These are phyloP conservation scores for Caretta caretta DNA, from an alignment of 2,113 vertebrate genomes.

Conservation along the genomic window DNA sequence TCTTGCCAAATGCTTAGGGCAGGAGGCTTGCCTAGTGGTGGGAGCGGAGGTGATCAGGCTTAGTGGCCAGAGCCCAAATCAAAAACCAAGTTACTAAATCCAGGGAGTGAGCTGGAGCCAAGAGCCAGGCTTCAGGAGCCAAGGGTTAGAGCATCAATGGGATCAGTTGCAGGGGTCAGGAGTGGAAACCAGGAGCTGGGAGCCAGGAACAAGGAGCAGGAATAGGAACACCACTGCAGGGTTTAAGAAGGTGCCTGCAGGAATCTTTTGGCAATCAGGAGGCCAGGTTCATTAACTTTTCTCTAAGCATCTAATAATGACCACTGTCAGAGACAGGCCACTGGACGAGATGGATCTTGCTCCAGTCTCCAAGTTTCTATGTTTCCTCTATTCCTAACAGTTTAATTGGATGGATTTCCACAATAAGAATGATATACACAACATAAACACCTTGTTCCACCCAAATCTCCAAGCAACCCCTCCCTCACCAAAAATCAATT, in stretches of 20 bases:
- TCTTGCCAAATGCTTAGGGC: neutral
- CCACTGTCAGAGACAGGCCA: neutral
- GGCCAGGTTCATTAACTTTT: neutral
- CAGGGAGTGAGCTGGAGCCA: neutral
- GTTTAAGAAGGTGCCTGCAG: neutral
- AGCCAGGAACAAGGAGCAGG: neutral
- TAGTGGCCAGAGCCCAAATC: neutral
- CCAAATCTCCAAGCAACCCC: neutral
- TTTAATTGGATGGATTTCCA: neutral
- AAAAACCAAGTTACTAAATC: neutral
- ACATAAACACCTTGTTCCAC: neutral
- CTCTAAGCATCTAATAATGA: fast-evolving
- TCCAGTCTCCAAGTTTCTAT: neutral
- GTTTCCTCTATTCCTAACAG: fast-evolving
- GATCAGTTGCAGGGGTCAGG: neutral
- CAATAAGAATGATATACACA: neutral
- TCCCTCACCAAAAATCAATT: neutral
- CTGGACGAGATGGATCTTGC: neutral
- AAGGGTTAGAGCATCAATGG: neutral
- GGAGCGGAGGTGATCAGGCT: neutral
- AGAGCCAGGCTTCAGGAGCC: neutral
- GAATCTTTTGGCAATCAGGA: neutral
- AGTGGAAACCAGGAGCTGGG: neutral
- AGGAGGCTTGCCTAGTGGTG: neutral
- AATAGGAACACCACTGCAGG: neutral